Evolutionary conservation across 1,140 invertebrate species (phyloP).

Genomic region (Drosophila mauritiana): DNA sequence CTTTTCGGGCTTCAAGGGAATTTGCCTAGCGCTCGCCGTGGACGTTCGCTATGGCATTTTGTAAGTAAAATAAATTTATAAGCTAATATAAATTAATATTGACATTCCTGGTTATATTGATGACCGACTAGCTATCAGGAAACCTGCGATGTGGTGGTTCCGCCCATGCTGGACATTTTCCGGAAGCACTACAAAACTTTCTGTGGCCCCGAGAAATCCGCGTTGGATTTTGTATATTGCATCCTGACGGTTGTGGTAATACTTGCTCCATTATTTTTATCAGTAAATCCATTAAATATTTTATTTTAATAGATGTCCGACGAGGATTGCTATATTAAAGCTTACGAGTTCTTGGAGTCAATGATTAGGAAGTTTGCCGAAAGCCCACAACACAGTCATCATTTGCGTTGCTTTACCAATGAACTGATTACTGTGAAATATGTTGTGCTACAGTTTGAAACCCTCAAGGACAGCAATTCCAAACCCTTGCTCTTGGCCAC

Average conservation of each 20-base stretch:
- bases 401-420: constrained; percentile 48
- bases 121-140: constrained; percentile 29
- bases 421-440: constrained; percentile 44
- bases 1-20: constrained; percentile 14
- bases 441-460: constrained; percentile 46
- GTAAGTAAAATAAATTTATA: constrained; percentile 25
- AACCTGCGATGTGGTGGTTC: constrained; percentile 32
- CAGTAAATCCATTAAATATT: background rate
- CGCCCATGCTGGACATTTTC: constrained; percentile 58
- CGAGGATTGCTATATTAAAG: constrained; percentile 12
- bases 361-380: constrained; percentile 40
- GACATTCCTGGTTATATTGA: no score
- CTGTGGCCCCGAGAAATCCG: constrained; percentile 26
- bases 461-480: constrained; percentile 13
- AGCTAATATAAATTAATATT: no score
- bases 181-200: constrained; percentile 34
- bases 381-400: constrained; percentile 14
- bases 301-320: constrained; percentile 28
- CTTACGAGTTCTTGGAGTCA: constrained; percentile 35
- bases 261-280: background rate
- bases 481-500: constrained; percentile 33
- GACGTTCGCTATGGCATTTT: constrained; percentile 56
- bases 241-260: constrained; percentile 32
- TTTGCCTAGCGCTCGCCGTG: constrained; percentile 36
- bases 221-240: constrained; percentile 43